Evolutionary conservation across 2,888 invertebrate species (phyloP).

Genomic region (Bombylius discolor): DNA sequence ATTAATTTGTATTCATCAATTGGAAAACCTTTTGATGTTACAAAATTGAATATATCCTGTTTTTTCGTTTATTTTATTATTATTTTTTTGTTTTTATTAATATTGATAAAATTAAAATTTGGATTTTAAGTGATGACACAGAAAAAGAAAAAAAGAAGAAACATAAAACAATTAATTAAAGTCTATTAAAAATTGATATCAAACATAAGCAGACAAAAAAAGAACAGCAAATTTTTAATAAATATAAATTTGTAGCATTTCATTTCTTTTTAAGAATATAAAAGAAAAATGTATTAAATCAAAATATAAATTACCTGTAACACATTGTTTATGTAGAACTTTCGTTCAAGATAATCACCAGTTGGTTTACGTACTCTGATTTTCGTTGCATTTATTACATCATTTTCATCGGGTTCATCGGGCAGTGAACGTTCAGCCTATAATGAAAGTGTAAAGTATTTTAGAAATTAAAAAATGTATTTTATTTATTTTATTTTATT

Average conservation of each 20-base stretch:
- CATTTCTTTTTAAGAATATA: too few species aligned
- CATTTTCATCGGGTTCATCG: slow-evolving; percentile 49
- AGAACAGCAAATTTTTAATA: too few species aligned
- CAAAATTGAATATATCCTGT: slow-evolving; percentile 66
- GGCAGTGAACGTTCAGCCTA: slow-evolving; percentile 55
- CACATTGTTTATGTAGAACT: slow-evolving; percentile 44
- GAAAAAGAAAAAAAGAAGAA: neutral
- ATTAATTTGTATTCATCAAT: slow-evolving; percentile 81
- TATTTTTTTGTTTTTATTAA: too few species aligned
- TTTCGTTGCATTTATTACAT: slow-evolving; percentile 49
- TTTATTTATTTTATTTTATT: neutral
- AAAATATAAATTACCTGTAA: slow-evolving; percentile 37
- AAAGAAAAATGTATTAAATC: too few species aligned
- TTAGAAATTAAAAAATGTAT: neutral
- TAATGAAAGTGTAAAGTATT: neutral
- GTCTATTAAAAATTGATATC: neutral
- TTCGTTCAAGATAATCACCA: slow-evolving; percentile 60
- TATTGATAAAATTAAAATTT: neutral
- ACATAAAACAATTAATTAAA: neutral
- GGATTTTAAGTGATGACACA: neutral
- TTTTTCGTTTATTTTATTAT: too few species aligned
- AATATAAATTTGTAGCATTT: too few species aligned
- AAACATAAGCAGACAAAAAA: too few species aligned
- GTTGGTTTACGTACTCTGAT: slow-evolving; percentile 73
- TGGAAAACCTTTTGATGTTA: slow-evolving; percentile 79